phyloP scores from a whole-genome alignment of 2,888 invertebrate genomes.

The Agonopterix arenella region DNA sequence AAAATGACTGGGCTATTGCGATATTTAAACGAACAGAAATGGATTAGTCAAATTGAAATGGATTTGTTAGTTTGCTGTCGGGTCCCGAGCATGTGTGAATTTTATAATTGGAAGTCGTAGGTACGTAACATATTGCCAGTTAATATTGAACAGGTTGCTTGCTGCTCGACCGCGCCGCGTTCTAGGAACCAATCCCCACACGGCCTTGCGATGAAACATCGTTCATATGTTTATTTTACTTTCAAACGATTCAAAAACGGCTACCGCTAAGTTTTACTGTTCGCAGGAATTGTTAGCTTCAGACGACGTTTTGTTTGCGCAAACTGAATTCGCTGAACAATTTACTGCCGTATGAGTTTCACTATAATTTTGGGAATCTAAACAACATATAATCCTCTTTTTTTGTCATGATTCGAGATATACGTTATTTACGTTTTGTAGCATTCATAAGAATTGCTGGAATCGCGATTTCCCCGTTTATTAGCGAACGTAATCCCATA shows the following conservation, averaged over 20 bases:
- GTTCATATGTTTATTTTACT: constrained; percentile 63
- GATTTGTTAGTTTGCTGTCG: neutral
- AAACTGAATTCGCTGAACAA: constrained; percentile 49
- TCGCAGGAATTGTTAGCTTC: constrained; percentile 47
- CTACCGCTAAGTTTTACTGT: constrained; percentile 59
- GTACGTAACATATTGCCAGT: constrained; percentile 1
- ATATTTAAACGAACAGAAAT: too few relatives aligned
- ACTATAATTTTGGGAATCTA: constrained; percentile 18
- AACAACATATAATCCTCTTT: too few relatives aligned
- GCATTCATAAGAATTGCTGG: constrained; percentile 7
- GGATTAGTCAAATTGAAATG: too few relatives aligned
- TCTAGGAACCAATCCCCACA: constrained; percentile 51
- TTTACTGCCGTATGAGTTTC: constrained; percentile 47
- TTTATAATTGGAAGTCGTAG: too few relatives aligned
- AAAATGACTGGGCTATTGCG: too few relatives aligned
- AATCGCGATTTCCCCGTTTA: constrained; percentile 42
- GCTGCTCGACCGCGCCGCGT: constrained; percentile 18
- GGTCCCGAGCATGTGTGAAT: neutral
- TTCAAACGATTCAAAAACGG: constrained; percentile 59
- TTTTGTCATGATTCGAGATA: too few relatives aligned
- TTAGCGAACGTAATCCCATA: constrained; percentile 37
- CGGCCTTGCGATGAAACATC: constrained; percentile 64
- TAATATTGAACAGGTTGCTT: constrained; percentile 35
- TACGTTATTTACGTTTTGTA: too few relatives aligned
- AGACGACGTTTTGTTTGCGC: constrained; percentile 58